These are phyloP conservation scores for Prorops nasuta DNA, from an alignment of 1,140 invertebrate species.

Conservation along the genomic window DNA sequence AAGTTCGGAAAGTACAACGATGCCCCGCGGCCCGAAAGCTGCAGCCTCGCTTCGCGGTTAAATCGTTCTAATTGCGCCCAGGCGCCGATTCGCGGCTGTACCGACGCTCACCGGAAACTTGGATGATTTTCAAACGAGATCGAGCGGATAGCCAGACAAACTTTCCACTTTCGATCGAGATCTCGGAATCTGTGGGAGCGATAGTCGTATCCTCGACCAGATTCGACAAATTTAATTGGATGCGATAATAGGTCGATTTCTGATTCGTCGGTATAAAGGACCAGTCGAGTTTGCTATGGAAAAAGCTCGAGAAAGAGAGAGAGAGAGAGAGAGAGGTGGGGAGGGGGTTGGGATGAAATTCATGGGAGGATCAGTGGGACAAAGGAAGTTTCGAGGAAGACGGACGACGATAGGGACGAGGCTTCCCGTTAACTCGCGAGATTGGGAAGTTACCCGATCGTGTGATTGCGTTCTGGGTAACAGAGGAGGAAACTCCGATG, in stretches of 20 bases:
- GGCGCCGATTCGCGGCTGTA: slow-evolving; percentile 18
- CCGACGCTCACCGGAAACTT: slow-evolving; percentile 17
- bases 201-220: too few species aligned
- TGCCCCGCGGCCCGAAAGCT: slow-evolving; percentile 15
- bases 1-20: slow-evolving; percentile 3
- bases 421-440: slow-evolving; percentile 35
- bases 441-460: slow-evolving; percentile 44
- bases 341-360: slow-evolving; percentile 6
- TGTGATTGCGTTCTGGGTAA: slow-evolving; percentile 36
- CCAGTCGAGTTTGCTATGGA: not conserved
- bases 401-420: slow-evolving; percentile 4
- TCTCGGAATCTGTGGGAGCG: too few species aligned
- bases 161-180: not conserved
- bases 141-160: slow-evolving; percentile 22
- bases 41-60: slow-evolving; percentile 5
- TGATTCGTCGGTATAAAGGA: not conserved
- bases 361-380: too few species aligned
- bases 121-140: slow-evolving; percentile 40
- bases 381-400: too few species aligned
- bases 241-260: too few species aligned
- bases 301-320: slow-evolving; percentile 8
- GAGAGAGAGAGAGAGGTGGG: slow-evolving; percentile 9
- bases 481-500: too few species aligned
- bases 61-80: slow-evolving; percentile 28
- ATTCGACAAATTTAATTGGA: too few species aligned